Evolutionary conservation across 2,113 vertebrate genomes (phyloP), one percentile per base, ranked within the genome.

Genomic region (Alaudala cheleensis): DNA sequence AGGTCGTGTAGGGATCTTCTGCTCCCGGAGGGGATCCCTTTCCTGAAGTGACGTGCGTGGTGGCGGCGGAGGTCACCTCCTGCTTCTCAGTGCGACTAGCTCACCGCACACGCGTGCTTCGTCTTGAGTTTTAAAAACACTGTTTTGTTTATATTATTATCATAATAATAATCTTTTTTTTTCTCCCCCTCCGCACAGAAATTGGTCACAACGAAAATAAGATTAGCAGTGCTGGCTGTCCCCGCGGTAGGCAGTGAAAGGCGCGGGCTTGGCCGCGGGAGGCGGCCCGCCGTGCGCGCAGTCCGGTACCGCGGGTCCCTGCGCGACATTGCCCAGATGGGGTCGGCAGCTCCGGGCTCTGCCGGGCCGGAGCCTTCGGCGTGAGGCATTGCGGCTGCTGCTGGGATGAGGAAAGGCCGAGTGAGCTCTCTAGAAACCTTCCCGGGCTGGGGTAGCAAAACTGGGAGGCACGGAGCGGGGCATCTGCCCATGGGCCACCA

Each of bases 41-140:
- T 79, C 83, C 83, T 81, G 71, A 23, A 71, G 53, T 88, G 95
- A 95, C 85, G 69, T 70, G 81, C 69, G 23, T 34, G 58, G 51
- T 78, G 29, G 54, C 51, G 54, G 86, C 16, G 24, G 60, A 69
- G 93, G 93, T 92, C 70, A 78, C 40, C 81, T 70, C 73, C 73
- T 42, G 29, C 13, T 73, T 70, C 37, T 81, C 69, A 10, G 29
- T 39, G 78, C 9, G 40, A 31, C 10, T n/a, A 57, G 58, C 49
- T 80, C 26, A 34, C 47, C 7, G 4, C 81, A 37, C 47, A 25
- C 19, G 12, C 10, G 2, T 39, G 31, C 12, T 73, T 60, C 22
- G 12, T 28, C 12, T 66, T 44, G 42, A 24, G 37, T 54, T 91
- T 65, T 10, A 28, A 67, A 62, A 62, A 9, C 15, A 9, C 11